These are phyloP conservation scores for Acarapis woodi DNA, from an alignment of 1,140 invertebrate genomes.

Conservation along the genomic window DNA sequence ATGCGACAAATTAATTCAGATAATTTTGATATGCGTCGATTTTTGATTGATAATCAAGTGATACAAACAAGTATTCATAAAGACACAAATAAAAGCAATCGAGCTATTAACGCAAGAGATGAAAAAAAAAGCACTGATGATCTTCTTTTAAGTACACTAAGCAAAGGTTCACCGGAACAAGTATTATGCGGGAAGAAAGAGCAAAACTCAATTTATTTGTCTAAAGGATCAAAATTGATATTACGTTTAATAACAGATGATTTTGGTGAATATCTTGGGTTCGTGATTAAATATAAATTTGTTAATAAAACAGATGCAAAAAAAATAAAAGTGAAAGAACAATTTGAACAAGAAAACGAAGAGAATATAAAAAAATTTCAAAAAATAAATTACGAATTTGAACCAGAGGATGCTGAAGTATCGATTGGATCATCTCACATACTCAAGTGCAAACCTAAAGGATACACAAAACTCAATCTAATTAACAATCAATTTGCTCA, in stretches of 20 bases:
- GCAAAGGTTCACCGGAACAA: not conserved
- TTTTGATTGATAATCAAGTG: not conserved
- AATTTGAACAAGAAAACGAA: not conserved
- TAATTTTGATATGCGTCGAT: not conserved
- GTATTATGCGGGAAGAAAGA: slow-evolving; percentile 9
- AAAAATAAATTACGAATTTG: not conserved
- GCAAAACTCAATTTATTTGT: slow-evolving; percentile 9
- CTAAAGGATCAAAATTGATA: slow-evolving; percentile 6
- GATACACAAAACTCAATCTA: not conserved
- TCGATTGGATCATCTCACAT: slow-evolving; percentile 7
- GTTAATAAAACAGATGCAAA: not conserved
- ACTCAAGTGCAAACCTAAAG: slow-evolving; percentile 6
- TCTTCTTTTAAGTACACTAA: no score
- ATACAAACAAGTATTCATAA: not conserved
- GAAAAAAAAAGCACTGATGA: not conserved
- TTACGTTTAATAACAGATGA: slow-evolving; percentile 10
- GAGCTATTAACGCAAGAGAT: not conserved
- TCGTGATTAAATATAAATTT: slow-evolving; percentile 9
- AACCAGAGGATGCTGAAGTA: slow-evolving; percentile 5
- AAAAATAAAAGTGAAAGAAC: not conserved
- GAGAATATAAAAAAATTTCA: not conserved
- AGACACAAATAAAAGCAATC: not conserved
- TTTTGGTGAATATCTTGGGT: slow-evolving; percentile 12
- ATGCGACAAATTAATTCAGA: not conserved
- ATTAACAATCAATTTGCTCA: not conserved